These are phyloP conservation scores for Drosophila aff. DNA, from an alignment of 1,140 invertebrate species.

Conservation along the genomic window DNA sequence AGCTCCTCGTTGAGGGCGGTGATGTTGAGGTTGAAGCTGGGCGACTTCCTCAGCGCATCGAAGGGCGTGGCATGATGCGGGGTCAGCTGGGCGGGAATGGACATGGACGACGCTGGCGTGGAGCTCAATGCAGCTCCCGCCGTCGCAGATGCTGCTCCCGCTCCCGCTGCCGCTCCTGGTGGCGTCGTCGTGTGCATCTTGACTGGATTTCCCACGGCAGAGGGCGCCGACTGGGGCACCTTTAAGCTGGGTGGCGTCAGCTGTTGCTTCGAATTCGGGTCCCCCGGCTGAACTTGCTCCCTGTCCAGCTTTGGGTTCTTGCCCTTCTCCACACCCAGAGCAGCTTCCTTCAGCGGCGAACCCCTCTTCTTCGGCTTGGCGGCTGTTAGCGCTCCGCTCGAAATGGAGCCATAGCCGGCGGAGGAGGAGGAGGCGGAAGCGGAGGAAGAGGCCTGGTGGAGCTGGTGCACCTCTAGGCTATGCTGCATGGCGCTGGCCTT, in stretches of 20 bases:
- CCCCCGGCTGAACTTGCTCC: slow-evolving; percentile 21
- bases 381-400: neutral
- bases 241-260: slow-evolving; percentile 19
- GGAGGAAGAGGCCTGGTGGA: slow-evolving; percentile 4
- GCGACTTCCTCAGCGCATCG: slow-evolving; percentile 80
- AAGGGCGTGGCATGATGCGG: slow-evolving; percentile 60
- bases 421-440: neutral
- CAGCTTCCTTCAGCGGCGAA: slow-evolving; percentile 78
- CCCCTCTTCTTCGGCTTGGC: slow-evolving; percentile 71
- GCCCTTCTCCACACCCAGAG: slow-evolving; percentile 45
- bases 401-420: neutral
- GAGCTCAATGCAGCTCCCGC: neutral
- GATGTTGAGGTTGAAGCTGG: slow-evolving; percentile 83
- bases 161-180: slow-evolving; percentile 11
- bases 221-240: neutral
- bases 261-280: slow-evolving; percentile 16
- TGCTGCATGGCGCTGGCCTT: slow-evolving; percentile 47
- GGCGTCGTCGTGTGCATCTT: slow-evolving; percentile 27
- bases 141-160: neutral
- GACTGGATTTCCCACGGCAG: neutral
- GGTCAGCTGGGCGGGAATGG: slow-evolving; percentile 10
- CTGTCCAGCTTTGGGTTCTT: slow-evolving; percentile 55
- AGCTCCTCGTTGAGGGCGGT: slow-evolving; percentile 77
- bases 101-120: neutral
- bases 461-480: slow-evolving; percentile 53